Evolutionary conservation across 2,888 invertebrate species (phyloP).

Genomic region (Erebia palarica): DNA sequence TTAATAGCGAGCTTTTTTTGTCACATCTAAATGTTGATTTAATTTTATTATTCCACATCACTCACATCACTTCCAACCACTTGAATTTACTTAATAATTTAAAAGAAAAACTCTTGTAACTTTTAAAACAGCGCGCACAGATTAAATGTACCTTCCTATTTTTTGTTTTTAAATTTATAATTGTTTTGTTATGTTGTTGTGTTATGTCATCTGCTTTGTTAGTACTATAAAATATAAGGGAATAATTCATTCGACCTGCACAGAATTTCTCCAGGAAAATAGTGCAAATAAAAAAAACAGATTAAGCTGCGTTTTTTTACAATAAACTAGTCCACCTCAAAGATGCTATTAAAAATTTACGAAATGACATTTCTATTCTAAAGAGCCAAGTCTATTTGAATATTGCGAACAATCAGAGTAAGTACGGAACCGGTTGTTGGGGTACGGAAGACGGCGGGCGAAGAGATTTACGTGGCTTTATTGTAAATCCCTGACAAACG

Average conservation of each 20-base stretch:
- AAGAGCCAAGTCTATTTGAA: conserved; percentile 43
- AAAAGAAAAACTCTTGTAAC: no score
- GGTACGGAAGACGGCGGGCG: conserved; percentile 42
- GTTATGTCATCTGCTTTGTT: no score
- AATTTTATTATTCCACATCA: no score
- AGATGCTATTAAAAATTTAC: conserved; percentile 33
- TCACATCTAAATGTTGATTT: no score
- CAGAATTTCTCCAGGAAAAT: not conserved
- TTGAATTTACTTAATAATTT: no score
- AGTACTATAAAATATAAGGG: not conserved
- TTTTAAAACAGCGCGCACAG: no score
- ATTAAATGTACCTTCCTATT: no score
- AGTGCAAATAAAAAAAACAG: no score
- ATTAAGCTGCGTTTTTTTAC: not conserved
- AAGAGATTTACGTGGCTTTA: conserved; percentile 50
- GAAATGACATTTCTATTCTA: conserved; percentile 34
- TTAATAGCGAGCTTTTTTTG: no score
- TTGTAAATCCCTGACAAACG: conserved; percentile 61
- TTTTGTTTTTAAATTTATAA: no score
- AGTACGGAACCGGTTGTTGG: conserved; percentile 47
- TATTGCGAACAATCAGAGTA: conserved; percentile 49
- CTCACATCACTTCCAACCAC: no score
- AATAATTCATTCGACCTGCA: not conserved
- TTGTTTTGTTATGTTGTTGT: no score
- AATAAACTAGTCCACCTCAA: not conserved